These are phyloP conservation scores for Cinclus mexicanus DNA, from an alignment of 2,113 vertebrate genomes.

Conservation along the genomic window DNA sequence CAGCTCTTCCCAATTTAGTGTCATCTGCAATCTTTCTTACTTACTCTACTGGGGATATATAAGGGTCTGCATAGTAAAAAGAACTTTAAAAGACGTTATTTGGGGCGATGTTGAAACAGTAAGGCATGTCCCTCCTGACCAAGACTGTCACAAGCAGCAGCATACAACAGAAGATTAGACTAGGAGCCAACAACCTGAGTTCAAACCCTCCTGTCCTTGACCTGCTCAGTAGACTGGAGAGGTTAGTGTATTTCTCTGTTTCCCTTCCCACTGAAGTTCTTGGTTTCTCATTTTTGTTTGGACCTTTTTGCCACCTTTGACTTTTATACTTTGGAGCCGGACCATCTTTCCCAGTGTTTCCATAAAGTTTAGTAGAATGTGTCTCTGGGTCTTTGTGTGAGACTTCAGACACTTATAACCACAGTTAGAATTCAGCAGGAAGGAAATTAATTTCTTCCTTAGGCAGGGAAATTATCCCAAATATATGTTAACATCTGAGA, in stretches of 20 bases:
- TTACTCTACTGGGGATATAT: background rate
- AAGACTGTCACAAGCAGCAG: background rate
- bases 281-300: background rate
- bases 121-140: background rate
- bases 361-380: background rate
- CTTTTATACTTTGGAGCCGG: background rate
- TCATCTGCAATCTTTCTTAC: background rate
- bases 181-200: background rate
- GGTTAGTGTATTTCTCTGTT: background rate
- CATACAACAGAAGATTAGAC: background rate
- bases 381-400: background rate
- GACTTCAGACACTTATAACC: fast-evolving
- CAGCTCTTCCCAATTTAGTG: background rate
- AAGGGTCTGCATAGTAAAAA: background rate
- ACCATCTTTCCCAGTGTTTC: background rate
- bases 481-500: background rate
- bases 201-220: background rate
- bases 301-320: slow-evolving; percentile 8
- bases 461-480: background rate
- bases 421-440: background rate
- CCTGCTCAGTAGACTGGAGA: background rate
- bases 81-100: background rate
- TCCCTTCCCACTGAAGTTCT: background rate
- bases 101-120: background rate
- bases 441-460: background rate